Percentiles rank a stretch among this genome's conserved stretches.
Evolutionary conservation across 2,797 vertebrate genomes (phyloP).

Genomic region (Brotula barbata): DNA sequence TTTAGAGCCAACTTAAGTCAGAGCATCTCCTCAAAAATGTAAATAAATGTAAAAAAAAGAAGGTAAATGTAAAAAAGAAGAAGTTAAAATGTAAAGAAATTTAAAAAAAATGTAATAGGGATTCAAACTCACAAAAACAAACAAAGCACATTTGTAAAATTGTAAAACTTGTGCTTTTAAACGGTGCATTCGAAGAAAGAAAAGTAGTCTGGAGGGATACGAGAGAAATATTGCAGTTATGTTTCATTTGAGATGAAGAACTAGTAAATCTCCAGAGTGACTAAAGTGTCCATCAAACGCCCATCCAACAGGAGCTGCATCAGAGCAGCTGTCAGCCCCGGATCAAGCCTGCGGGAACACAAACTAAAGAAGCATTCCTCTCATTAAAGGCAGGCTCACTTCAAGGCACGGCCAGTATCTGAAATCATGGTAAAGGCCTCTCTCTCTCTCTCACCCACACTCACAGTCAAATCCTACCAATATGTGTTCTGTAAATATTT

Average conservation of each 20-base stretch:
- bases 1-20: too few relatives aligned
- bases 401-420: slow-evolving; percentile 39
- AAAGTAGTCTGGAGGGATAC: neutral
- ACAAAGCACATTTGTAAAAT: too few relatives aligned
- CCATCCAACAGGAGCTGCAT: slow-evolving; percentile 41
- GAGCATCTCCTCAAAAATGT: too few relatives aligned
- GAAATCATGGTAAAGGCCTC: slow-evolving; percentile 43
- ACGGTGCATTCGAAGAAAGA: too few relatives aligned
- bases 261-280: slow-evolving; percentile 16
- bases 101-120: too few relatives aligned
- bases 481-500: slow-evolving; percentile 66
- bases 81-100: too few relatives aligned
- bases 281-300: slow-evolving; percentile 47
- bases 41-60: too few relatives aligned
- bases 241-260: slow-evolving; percentile 20
- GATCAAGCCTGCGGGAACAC: slow-evolving; percentile 44
- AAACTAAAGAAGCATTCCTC: slow-evolving; percentile 29
- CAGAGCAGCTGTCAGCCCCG: slow-evolving; percentile 53
- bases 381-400: slow-evolving; percentile 53
- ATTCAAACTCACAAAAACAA: too few relatives aligned
- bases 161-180: too few relatives aligned
- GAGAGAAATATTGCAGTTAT: neutral
- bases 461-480: slow-evolving; percentile 30
- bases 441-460: slow-evolving; percentile 10
- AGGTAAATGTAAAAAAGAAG: too few relatives aligned